A percentile compares a stretch with the other conserved stretches of the same genome.
These are phyloP conservation scores for Nudaria mundana DNA, from an alignment of 2,888 invertebrate species.

Conservation along the genomic window DNA sequence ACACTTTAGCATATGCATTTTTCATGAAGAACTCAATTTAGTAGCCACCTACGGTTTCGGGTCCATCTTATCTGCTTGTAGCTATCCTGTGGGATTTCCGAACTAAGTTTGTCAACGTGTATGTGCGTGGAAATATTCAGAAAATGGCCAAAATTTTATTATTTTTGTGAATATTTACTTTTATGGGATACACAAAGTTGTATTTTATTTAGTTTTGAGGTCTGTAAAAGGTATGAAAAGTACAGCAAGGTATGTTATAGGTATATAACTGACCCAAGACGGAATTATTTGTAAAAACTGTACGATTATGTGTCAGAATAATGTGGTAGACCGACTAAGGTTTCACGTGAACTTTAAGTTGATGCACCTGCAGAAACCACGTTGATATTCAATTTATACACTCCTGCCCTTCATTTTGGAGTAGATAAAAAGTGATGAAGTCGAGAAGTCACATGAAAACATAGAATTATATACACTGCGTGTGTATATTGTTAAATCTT, in stretches of 20 bases:
- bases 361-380: not conserved
- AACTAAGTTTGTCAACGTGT: slow-evolving; percentile 25
- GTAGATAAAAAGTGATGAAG: slow-evolving; percentile 1
- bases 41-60: slow-evolving; percentile 33
- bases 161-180: slow-evolving; percentile 14
- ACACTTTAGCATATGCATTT: slow-evolving; percentile 40
- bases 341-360: not conserved
- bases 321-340: no score
- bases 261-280: not conserved
- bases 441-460: slow-evolving; percentile 34
- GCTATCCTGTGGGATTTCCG: slow-evolving; percentile 32
- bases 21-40: slow-evolving; percentile 42
- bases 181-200: slow-evolving; percentile 10
- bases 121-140: slow-evolving; percentile 26
- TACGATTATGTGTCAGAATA: no score
- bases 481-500: no score
- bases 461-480: slow-evolving; percentile 29
- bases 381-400: not conserved
- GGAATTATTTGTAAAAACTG: not conserved
- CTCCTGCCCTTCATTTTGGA: not conserved
- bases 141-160: slow-evolving; percentile 16
- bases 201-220: not conserved
- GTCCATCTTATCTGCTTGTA: slow-evolving; percentile 26
- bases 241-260: not conserved
- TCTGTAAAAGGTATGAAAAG: not conserved